Base-by-base conservation (phyloP, 2,888 invertebrate genomes). In the Sialis fuliginosa region DNA sequence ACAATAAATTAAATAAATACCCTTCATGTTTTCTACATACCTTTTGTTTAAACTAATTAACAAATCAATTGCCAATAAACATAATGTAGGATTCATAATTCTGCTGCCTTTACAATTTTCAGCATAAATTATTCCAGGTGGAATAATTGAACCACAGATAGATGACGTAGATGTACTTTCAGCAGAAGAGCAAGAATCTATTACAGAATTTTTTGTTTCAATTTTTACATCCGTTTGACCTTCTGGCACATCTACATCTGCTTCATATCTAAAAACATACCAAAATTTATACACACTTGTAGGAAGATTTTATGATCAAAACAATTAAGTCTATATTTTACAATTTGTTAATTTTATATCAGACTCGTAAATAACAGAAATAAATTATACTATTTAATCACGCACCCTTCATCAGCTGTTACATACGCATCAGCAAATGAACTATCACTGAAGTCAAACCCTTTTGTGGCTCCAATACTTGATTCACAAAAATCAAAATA, bases 401-500 rank as follows among this genome's bases (percentile, higher is more conserved):
- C 78, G 53, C 78, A 78, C 1, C 78, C 79, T 55, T 77, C 76
- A 54, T 77, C 77, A 2, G 72, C 72, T 34, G 65, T 65, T 7
- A 66, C 58, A 44, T 68, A 65, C 12, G 64, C 60, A 53, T 71
- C 69, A 58, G 47, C 47, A 50, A 49, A 35, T 2, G 51, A 52
- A 49, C 50, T 50, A 30, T 51, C 48, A 31, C 48, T 49, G 31
- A 50, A 47, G 5, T 37, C 47, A 12, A 47, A 31, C 5, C 47
- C 35, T 10, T 37, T 6, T n/a, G 42, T 13, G 12, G 35, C 34
- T 31, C 31, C 39, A 33, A 39, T 32, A 22, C 22, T 22, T 22
- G 22, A 22, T 22, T 22, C 22, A 22, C 22, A 22, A 22, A 22
- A 22, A 22, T 22, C 22, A 22, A 22, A 22, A 22, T 22, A 22